Evolutionary conservation across 2,888 invertebrate species (phyloP).

Genomic region (Tubiluchus corallicola): DNA sequence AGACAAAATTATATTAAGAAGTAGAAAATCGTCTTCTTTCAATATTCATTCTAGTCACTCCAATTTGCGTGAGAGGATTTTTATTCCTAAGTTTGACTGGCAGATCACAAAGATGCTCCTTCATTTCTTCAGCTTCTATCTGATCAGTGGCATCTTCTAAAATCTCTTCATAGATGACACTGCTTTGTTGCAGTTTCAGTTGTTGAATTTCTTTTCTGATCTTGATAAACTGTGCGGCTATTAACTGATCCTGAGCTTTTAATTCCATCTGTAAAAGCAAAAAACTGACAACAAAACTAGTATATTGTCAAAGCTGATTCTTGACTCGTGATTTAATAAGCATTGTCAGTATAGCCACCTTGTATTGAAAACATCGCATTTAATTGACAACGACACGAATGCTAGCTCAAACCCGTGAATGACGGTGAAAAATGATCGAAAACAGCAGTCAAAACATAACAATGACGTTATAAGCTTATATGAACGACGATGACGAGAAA

Average conservation of each 20-base stretch:
- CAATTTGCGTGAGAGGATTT: neutral
- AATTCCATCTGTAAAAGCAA: neutral
- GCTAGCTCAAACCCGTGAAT: too few relatives aligned
- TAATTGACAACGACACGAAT: too few relatives aligned
- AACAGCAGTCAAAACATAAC: too few relatives aligned
- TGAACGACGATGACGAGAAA: too few relatives aligned
- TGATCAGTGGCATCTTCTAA: neutral
- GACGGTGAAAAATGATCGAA: too few relatives aligned
- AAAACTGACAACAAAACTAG: too few relatives aligned
- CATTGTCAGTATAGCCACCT: too few relatives aligned
- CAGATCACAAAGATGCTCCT: neutral
- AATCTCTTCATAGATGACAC: neutral
- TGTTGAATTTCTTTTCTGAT: neutral
- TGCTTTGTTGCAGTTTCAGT: neutral
- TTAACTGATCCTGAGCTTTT: neutral
- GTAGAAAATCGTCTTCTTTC: neutral
- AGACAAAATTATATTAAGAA: too few relatives aligned
- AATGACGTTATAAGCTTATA: too few relatives aligned
- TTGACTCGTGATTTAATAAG: too few relatives aligned
- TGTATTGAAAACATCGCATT: too few relatives aligned
- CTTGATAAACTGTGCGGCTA: neutral
- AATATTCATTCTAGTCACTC: neutral
- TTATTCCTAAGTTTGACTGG: neutral
- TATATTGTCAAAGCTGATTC: too few relatives aligned
- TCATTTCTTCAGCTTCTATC: neutral